Evolutionary conservation across 2,797 vertebrate genomes (phyloP).

Genomic region (Bradypodion ventrale): DNA sequence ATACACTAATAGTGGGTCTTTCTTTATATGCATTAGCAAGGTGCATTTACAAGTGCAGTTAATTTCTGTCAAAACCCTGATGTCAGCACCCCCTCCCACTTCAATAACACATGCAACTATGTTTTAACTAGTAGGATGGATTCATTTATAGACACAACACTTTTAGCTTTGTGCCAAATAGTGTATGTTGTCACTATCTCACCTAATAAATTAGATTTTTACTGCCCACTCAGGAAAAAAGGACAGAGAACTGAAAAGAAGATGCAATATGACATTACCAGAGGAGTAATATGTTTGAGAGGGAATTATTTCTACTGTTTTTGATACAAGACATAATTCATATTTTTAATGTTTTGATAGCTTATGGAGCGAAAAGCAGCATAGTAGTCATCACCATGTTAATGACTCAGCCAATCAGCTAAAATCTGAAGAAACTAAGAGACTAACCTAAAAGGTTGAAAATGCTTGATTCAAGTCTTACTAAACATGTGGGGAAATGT

Average conservation of each 20-base stretch:
- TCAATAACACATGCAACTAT: too few relatives aligned
- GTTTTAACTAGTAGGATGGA: too few relatives aligned
- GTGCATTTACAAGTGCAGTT: too few relatives aligned
- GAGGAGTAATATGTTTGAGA: too few relatives aligned
- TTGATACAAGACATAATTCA: conserved; percentile 61
- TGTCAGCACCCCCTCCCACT: too few relatives aligned
- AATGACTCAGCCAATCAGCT: background rate
- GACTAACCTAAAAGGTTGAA: background rate
- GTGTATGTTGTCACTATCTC: conserved; percentile 39
- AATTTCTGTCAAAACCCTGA: too few relatives aligned
- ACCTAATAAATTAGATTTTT: conserved; percentile 1
- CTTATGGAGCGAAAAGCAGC: conserved; percentile 47
- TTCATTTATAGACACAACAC: background rate
- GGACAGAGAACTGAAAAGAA: conserved; percentile 41
- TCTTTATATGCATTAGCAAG: too few relatives aligned
- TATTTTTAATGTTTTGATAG: conserved; percentile 61
- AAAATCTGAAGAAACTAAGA: background rate
- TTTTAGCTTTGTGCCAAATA: background rate
- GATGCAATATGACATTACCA: conserved; percentile 65
- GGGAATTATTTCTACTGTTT: conserved; percentile 67
- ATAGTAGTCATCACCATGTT: conserved; percentile 50
- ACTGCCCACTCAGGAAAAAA: conserved; percentile 40
- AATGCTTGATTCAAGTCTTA: too few relatives aligned
- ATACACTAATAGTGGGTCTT: too few relatives aligned
- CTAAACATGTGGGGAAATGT: too few relatives aligned